A percentile compares a stretch with the other conserved stretches of the same genome.
Conservation (phyloP, 2,888 invertebrate species). For the Scelioninae gen. 1 region DNA sequence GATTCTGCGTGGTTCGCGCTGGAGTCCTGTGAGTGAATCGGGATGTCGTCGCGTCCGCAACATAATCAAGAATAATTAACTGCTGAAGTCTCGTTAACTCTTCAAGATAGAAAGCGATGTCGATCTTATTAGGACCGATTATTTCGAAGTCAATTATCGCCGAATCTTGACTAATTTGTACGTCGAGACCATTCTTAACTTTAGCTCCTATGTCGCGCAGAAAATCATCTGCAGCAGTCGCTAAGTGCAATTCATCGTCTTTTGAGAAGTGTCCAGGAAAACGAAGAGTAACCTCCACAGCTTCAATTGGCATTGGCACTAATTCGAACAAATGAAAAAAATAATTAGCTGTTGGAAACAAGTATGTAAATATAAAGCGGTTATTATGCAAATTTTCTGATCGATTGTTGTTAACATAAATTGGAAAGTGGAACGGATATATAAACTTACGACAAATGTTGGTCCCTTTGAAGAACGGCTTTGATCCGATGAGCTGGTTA, state of each 20-base stretch:
- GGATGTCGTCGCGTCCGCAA: conserved; percentile 88
- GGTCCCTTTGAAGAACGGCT: conserved; percentile 87
- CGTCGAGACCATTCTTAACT: conserved; percentile 78
- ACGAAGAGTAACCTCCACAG: conserved; percentile 90
- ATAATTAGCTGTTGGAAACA: conserved; percentile 12
- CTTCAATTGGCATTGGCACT: conserved; percentile 90
- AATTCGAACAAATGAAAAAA: conserved; percentile 69
- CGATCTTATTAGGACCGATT: conserved; percentile 90
- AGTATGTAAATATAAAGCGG: not conserved
- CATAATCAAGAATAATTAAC: conserved; percentile 85
- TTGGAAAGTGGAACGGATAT: not conserved
- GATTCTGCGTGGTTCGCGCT: conserved; percentile 81
- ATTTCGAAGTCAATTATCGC: conserved; percentile 85
- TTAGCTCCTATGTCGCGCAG: conserved; percentile 81
- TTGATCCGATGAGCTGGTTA: conserved; percentile 87
- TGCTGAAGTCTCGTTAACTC: conserved; percentile 88
- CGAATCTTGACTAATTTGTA: conserved; percentile 80
- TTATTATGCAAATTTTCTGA: not conserved
- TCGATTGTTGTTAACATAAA: conserved; percentile 6
- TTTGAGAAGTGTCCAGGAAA: conserved; percentile 87
- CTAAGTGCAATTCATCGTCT: conserved; percentile 77
- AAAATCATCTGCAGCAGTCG: conserved; percentile 78
- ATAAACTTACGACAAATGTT: conserved; percentile 86
- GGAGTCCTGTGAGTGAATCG: conserved; percentile 87
- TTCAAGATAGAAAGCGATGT: conserved; percentile 91